Base-by-base conservation (phyloP, 2,888 invertebrate species). In the Beris chalybata region DNA sequence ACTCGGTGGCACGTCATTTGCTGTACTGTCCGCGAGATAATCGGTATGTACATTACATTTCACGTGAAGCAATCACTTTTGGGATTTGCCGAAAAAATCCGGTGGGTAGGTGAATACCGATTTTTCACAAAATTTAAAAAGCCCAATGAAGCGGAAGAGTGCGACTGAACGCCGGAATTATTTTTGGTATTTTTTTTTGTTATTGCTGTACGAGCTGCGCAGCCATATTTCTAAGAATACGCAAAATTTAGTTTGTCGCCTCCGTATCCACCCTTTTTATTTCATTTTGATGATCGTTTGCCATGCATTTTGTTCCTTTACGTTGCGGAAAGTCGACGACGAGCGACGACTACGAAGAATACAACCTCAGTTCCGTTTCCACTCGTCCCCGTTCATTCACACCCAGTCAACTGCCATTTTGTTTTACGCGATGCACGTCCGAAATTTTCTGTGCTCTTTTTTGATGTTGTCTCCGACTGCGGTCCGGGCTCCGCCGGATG, bases 381-480 rank as follows among this genome's bases (percentile, higher is more conserved):
- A 52, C 31, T 38, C 50, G 61, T 61, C 61, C 61, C 61, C 61
- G 61, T 61, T 73, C 74, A 73, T 73, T 74, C 73, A 73, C 73
- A 72, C 71, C 72, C 73, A 71, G 66, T 69, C 67, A 77, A 76
- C 77, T 77, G 77, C 77, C 77, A 77, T 77, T 77, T 77, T 77
- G 76, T 77, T 77, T 76, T 75, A 74, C 74, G 70, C 72, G 66
- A 64, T 67, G 67, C 47, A 64, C 67, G 53, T n/a, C 79, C 80
- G 65, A 79, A 79, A 59, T 80, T 80, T 68, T 79, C 79, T 1
- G 80, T 74, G 0, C 80, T 81, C 77, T 92, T 91, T 70, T 48
- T 32, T 22, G 22, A 38, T 48, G 32, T 32, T 32, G 59, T 30
- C 50, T 48, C 59, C 61, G 61, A 52, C 50, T 50, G 48, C 44